phyloP scores from a whole-genome alignment of 1,140 invertebrate genomes.

The Philotrypesis tridentata region DNA sequence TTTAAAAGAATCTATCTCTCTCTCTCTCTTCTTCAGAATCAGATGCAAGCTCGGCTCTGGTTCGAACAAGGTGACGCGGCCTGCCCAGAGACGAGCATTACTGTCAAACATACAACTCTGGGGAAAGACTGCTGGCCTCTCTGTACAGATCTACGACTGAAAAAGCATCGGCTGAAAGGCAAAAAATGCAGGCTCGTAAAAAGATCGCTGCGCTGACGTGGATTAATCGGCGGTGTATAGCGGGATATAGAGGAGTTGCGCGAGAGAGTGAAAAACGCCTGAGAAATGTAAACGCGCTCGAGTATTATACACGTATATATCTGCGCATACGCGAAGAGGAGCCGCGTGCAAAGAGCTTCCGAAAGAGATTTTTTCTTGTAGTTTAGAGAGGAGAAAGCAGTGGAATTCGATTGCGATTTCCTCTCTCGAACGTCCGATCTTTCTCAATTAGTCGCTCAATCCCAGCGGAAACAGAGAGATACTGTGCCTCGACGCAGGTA shows the following conservation, averaged over 20 bases:
- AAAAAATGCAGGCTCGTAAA: neutral
- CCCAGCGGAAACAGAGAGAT: no score
- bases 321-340: neutral
- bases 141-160: neutral
- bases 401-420: neutral
- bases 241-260: no score
- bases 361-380: no score
- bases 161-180: neutral
- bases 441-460: no score
- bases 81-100: neutral
- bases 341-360: slow-evolving; percentile 5
- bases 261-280: neutral
- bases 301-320: neutral
- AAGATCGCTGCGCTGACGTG: neutral
- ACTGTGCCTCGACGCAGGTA: no score
- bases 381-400: no score
- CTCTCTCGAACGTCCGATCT: neutral
- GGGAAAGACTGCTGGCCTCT: neutral
- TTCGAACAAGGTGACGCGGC: no score
- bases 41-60: neutral
- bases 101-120: neutral
- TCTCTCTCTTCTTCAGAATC: neutral
- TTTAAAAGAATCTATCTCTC: no score
- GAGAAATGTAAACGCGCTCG: neutral
- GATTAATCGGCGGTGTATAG: neutral